Evolutionary conservation across 2,113 vertebrate genomes (phyloP), one percentile per base, ranked within the genome.

Genomic region (Scopus umbretta): DNA sequence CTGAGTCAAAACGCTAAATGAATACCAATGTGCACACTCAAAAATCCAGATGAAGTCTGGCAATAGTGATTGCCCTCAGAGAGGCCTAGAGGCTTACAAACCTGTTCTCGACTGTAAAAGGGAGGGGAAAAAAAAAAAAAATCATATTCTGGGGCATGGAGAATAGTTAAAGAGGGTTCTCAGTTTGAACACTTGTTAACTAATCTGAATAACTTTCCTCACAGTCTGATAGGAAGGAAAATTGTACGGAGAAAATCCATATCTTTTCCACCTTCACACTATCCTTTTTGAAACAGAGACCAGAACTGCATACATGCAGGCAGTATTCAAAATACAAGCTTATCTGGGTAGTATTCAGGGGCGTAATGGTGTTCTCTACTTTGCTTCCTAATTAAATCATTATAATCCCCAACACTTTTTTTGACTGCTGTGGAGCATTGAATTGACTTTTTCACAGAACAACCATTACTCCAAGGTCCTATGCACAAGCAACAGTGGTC

Each of bases 121-220:
- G 3, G 9, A 15, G 6, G 6, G 0, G 2, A n/a, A n/a, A n/a
- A n/a, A n/a, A 3, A 34, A n/a, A 42, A 16, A n/a, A n/a, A 16
- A 26, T 4, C 2, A 6, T 52, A 42, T 45, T 75, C 47, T 71
- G 62, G 16, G 16, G 3, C 50, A 61, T 5, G 6, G 11, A 56
- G 11, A 65, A 62, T 14, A 59, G 16, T 26, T 68, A 27, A 68
- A 79, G 55, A 20, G 3, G 4, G 16, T 34, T 87, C 27, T 59
- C 32, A 26, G 21, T 50, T 43, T 61, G 52, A 80, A 66, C 7
- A 16, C 29, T n/a, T 66, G 19, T 18, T 80, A 50, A 49, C 13
- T 84, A 40, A 45, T 29, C 25, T 19, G 11, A 40, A 45, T 75
- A 50, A 61, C 14, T 52, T 84, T 50, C 49, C 36, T 36, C 17